Base-by-base conservation (phyloP, 2,113 vertebrate species). In the Artemisiospiza belli region DNA sequence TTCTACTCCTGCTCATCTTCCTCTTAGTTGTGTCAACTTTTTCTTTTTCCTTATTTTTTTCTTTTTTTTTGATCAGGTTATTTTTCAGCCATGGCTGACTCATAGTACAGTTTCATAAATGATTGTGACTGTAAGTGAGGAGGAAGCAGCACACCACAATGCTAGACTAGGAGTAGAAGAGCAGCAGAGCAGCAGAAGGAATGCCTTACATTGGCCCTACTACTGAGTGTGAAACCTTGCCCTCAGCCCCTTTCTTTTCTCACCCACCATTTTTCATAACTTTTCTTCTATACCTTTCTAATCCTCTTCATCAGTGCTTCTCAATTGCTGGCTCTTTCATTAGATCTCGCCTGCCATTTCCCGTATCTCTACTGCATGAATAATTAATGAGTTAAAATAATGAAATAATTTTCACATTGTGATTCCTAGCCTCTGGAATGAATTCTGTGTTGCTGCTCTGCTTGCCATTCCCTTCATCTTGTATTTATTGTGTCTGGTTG, bases 401-500 rank as follows among this genome's bases (percentile, higher is more conserved):
- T 91, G 80, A 92, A 91, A 75, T 87, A 76, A 92, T 95, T 91
- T 95, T 87, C 46, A 35, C 85, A 23, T 81, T 85, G 81, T 91
- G 90, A 95, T 96, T 95, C 87, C 59, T 95, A 88, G 89, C 89
- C 93, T 95, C 90, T 95, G 95, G 92, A 95, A 86, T 96, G 83
- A 95, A 85, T 97, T 95, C 87, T 88, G 74, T 96, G 91, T 91
- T 95, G 87, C 41, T 95, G 87, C 87, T 94, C 43, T 79, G 84
- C 91, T 95, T 92, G 89, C 95, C 87, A 44, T 96, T 87, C 82
- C 82, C 93, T 95, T 95, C 94, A 90, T 94, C 82, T 95, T 92
- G 63, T 92, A 66, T 93, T 95, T 95, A 90, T 95, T 96, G 91
- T 95, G 82, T 92, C 94, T 96, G 90, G 70, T 73, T 96, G 91